These are phyloP conservation scores for Thomomys bottae DNA, from an alignment of 2,113 vertebrate species.

Conservation along the genomic window DNA sequence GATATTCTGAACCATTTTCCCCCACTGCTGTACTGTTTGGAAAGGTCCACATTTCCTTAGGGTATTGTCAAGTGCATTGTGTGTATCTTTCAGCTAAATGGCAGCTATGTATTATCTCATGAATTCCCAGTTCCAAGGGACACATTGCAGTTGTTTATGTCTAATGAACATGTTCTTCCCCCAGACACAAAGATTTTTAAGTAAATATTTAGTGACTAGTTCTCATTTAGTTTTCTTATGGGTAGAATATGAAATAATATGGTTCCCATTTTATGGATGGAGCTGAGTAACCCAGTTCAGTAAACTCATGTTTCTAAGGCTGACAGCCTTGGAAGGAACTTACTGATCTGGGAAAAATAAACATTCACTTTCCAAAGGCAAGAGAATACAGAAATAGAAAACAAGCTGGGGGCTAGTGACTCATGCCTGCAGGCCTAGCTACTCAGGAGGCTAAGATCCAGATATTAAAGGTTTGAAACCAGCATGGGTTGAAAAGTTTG, in stretches of 20 bases:
- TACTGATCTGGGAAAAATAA: slow-evolving; percentile 17
- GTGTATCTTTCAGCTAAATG: slow-evolving; percentile 16
- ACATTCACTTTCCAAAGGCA: slow-evolving; percentile 38
- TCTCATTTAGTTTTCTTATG: neutral
- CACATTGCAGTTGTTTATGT: neutral
- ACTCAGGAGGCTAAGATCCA: too few species aligned
- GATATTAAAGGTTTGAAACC: too few species aligned
- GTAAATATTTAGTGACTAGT: neutral
- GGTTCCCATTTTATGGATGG: neutral
- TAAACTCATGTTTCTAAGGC: too few species aligned
- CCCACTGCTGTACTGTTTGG: slow-evolving; percentile 3
- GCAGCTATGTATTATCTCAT: neutral
- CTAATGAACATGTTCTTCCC: neutral
- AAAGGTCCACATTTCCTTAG: slow-evolving; percentile 27
- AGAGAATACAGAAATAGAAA: neutral
- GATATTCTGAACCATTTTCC: neutral
- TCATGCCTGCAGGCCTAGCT: too few species aligned
- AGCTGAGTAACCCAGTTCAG: neutral
- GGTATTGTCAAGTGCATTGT: neutral
- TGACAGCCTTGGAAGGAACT: slow-evolving; percentile 5
- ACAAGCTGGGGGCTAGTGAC: too few species aligned
- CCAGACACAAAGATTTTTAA: neutral
- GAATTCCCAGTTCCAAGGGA: slow-evolving; percentile 6
- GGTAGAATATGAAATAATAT: neutral
- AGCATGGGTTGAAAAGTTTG: too few species aligned